Conservation (phyloP, 1,140 invertebrate genomes). For the Spodoptera litura region DNA sequence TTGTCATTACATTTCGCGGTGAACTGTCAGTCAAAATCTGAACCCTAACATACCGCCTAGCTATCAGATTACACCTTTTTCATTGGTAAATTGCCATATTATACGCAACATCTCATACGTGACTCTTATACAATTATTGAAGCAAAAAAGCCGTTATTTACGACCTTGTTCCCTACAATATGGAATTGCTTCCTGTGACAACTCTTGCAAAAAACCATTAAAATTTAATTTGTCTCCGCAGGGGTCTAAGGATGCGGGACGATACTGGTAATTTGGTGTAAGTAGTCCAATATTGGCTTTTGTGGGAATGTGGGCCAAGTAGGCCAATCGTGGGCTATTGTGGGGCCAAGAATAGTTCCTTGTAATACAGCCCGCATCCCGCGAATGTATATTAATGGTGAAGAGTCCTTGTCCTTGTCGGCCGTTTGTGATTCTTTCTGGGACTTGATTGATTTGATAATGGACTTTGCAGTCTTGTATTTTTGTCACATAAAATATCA, state of each 20-base stretch:
- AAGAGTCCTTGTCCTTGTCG: slow-evolving; percentile 39
- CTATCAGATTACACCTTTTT: slow-evolving; percentile 14
- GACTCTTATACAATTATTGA: slow-evolving; percentile 17
- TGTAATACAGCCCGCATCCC: slow-evolving; percentile 74
- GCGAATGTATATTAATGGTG: slow-evolving; percentile 76
- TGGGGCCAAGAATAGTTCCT: slow-evolving; percentile 77
- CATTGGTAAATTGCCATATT: slow-evolving; percentile 2
- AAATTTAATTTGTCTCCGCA: slow-evolving; percentile 53
- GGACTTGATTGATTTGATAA: neutral
- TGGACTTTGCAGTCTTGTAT: neutral
- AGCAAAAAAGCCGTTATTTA: slow-evolving; percentile 34
- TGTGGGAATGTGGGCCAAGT: slow-evolving; percentile 50
- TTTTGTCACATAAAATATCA: too few relatives aligned
- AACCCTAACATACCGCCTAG: slow-evolving; percentile 7
- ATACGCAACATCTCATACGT: neutral
- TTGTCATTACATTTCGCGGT: slow-evolving; percentile 27
- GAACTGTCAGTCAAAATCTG: neutral
- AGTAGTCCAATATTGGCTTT: slow-evolving; percentile 68
- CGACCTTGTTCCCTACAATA: slow-evolving; percentile 3
- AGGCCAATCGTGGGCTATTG: slow-evolving; percentile 73
- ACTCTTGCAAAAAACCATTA: slow-evolving; percentile 56
- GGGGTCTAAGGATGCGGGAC: slow-evolving; percentile 78
- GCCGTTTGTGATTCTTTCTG: slow-evolving; percentile 11
- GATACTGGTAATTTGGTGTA: slow-evolving; percentile 80
- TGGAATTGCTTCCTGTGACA: slow-evolving; percentile 8